phyloP scores from a whole-genome alignment of 2,888 invertebrate genomes.

The Micropterix aruncella region DNA sequence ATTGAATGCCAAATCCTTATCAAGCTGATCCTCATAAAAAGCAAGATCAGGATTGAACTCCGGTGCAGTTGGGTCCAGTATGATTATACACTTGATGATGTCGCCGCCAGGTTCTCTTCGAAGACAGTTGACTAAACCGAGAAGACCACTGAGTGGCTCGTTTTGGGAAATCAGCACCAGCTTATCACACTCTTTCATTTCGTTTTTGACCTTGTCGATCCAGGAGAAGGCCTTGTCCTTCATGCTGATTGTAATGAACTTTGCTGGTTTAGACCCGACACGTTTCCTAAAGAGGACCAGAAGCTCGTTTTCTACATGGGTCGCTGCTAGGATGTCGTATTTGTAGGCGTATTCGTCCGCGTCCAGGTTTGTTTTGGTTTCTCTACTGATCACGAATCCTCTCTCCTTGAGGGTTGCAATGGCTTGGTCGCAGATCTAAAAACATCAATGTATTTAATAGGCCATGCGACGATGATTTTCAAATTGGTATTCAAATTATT shows the following conservation, averaged over 20 bases:
- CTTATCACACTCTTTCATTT: constrained; percentile 29
- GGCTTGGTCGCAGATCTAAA: constrained; percentile 30
- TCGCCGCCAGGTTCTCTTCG: constrained; percentile 65
- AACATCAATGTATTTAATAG: no score
- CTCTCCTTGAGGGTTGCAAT: constrained; percentile 36
- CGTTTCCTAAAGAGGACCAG: constrained; percentile 38
- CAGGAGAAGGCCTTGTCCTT: constrained; percentile 31
- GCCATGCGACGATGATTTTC: no score
- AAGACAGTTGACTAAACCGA: constrained; percentile 83
- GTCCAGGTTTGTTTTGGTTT: constrained; percentile 30
- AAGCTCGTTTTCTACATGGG: constrained; percentile 34
- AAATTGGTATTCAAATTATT: not conserved
- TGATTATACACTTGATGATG: constrained; percentile 44
- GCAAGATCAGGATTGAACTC: constrained; percentile 47
- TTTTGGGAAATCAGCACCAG: constrained; percentile 53
- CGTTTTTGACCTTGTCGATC: constrained; percentile 35
- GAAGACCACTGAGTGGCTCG: constrained; percentile 58
- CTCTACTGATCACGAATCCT: constrained; percentile 47
- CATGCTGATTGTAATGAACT: constrained; percentile 29
- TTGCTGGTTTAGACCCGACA: constrained; percentile 27
- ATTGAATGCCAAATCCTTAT: constrained; percentile 67
- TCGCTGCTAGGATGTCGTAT: constrained; percentile 33
- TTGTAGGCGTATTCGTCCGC: constrained; percentile 25
- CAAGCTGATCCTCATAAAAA: constrained; percentile 50
- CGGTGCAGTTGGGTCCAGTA: constrained; percentile 48